A percentile compares a stretch with the other conserved stretches of the same genome.
Conservation (phyloP, 2,888 invertebrate species). For the Tridacna gigas region DNA sequence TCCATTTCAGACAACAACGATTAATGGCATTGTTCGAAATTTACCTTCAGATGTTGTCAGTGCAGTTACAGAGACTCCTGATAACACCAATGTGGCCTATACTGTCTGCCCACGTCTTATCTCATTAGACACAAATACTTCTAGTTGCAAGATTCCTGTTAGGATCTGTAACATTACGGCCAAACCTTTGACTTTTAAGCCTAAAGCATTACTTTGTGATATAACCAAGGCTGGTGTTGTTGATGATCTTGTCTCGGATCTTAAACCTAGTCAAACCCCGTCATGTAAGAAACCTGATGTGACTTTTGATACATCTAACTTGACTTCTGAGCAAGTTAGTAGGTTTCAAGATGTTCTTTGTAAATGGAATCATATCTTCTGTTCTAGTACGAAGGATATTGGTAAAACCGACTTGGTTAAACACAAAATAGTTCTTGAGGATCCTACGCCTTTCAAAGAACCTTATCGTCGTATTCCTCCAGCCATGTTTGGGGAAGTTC, state of each 20-base stretch:
- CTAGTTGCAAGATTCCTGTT: not conserved
- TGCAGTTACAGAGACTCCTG: not conserved
- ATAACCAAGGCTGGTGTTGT: not conserved
- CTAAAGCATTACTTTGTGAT: not conserved
- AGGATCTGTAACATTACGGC: not conserved
- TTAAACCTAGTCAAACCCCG: not conserved
- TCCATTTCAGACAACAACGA: not conserved
- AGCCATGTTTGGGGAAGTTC: slow-evolving; percentile 41
- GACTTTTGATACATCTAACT: not conserved
- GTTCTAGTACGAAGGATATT: slow-evolving; percentile 23
- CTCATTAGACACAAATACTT: not conserved
- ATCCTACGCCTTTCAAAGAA: slow-evolving; percentile 35
- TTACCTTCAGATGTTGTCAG: not conserved
- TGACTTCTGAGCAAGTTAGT: not conserved
- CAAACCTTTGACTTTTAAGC: not conserved
- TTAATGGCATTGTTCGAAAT: not conserved
- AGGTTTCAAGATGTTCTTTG: not conserved
- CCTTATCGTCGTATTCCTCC: slow-evolving; percentile 38
- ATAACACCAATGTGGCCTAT: not conserved
- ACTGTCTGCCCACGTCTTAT: not conserved
- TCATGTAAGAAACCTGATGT: not conserved
- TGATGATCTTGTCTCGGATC: not conserved
- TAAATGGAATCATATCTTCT: slow-evolving; percentile 3
- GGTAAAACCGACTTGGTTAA: slow-evolving; percentile 26
- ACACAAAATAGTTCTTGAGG: slow-evolving; percentile 43